These are phyloP conservation scores for Nasonia giraulti DNA, from an alignment of 1,140 invertebrate species.

Conservation along the genomic window DNA sequence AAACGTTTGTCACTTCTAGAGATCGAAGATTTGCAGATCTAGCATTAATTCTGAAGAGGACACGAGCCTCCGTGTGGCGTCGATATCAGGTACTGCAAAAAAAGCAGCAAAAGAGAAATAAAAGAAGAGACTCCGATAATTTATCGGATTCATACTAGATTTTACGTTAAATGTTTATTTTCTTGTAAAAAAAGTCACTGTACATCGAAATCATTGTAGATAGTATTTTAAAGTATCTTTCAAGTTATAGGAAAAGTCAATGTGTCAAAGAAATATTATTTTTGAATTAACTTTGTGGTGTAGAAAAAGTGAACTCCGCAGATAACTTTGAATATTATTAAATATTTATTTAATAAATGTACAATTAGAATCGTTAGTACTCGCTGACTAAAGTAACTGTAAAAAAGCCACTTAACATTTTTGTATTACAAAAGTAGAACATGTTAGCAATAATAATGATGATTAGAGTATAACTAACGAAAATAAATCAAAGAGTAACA, in stretches of 20 bases:
- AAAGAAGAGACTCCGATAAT: neutral
- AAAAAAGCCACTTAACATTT: constrained; percentile 41
- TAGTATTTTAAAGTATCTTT: neutral
- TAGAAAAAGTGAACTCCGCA: neutral
- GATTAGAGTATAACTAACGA: constrained; percentile 5
- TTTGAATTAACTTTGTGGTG: neutral
- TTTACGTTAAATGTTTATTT: neutral
- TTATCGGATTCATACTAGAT: neutral
- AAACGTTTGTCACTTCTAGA: constrained; percentile 21
- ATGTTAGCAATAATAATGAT: constrained; percentile 13
- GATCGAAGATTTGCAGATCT: constrained; percentile 59
- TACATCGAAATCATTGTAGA: neutral
- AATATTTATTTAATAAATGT: constrained; percentile 47
- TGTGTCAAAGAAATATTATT: neutral
- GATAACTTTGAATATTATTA: constrained; percentile 30
- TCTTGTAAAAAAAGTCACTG: neutral
- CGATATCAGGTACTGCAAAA: constrained; percentile 56
- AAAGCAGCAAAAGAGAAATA: neutral
- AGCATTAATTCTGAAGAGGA: constrained; percentile 63
- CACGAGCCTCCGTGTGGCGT: constrained; percentile 66
- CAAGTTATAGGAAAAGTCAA: neutral
- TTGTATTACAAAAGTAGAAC: constrained; percentile 36
- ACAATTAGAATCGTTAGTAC: constrained; percentile 36
- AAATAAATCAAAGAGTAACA: constrained; percentile 33
- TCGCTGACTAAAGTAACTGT: constrained; percentile 33